Evolutionary conservation across 2,888 invertebrate genomes (phyloP).

Genomic region (Eupsilia transversa): DNA sequence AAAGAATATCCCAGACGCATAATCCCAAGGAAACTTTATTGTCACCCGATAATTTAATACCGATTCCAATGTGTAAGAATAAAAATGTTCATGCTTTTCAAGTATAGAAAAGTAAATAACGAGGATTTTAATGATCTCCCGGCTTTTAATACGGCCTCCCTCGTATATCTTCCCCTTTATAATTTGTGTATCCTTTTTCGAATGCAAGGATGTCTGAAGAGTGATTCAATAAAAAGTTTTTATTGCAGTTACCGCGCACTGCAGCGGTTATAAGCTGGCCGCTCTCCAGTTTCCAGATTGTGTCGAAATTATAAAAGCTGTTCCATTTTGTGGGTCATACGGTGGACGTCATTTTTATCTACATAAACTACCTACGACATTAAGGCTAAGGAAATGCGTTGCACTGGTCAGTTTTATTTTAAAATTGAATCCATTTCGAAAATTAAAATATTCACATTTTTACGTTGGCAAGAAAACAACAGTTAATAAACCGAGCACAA

Average conservation of each 20-base stretch:
- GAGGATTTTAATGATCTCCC: slow-evolving; percentile 60
- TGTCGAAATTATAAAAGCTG: slow-evolving; percentile 82
- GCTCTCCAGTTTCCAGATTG: slow-evolving; percentile 85
- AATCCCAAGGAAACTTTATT: slow-evolving; percentile 72
- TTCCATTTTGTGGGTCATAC: slow-evolving; percentile 48
- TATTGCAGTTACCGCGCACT: slow-evolving; percentile 77
- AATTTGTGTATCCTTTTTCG: slow-evolving; percentile 56
- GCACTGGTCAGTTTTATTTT: slow-evolving; percentile 14
- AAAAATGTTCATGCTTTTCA: slow-evolving; percentile 60
- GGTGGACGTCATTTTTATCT: slow-evolving; percentile 47
- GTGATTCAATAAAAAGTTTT: slow-evolving; percentile 63
- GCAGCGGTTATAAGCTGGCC: slow-evolving; percentile 84
- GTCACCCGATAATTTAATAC: slow-evolving; percentile 71
- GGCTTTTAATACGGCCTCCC: slow-evolving; percentile 49
- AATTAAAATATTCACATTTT: slow-evolving; percentile 64
- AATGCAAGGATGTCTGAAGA: slow-evolving; percentile 55
- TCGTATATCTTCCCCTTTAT: slow-evolving; percentile 57
- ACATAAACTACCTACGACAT: slow-evolving; percentile 16
- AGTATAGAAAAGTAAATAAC: slow-evolving; percentile 63
- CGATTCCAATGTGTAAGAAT: slow-evolving; percentile 56
- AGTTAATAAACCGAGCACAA: slow-evolving; percentile 62
- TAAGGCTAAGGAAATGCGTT: slow-evolving; percentile 10
- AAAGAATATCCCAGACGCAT: slow-evolving; percentile 74
- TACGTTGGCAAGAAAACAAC: slow-evolving; percentile 62
- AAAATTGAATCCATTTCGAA: slow-evolving; percentile 40